Conservation (phyloP, 2,113 vertebrate species). For the Lepus americanus region DNA sequence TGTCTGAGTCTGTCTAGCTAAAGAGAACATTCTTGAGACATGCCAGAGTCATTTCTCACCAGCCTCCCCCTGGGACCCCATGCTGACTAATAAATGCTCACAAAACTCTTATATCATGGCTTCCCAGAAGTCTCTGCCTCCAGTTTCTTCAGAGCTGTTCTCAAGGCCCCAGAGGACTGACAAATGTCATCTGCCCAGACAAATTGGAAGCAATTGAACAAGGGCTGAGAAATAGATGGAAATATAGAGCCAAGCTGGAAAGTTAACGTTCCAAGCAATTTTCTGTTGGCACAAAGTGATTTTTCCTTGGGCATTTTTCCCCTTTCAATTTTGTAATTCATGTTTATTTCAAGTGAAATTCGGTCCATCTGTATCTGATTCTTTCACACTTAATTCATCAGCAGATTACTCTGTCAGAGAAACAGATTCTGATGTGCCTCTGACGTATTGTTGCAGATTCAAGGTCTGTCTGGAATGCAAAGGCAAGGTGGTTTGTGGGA, state of each 20-base stretch:
- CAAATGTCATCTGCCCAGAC: conserved; percentile 30
- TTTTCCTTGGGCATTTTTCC: conserved; percentile 73
- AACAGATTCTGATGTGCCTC: not conserved
- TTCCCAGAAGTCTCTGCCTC: conserved; percentile 56
- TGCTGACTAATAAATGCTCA: conserved; percentile 50
- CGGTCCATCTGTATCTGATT: conserved; percentile 77
- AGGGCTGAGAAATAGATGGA: not conserved
- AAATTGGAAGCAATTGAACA: conserved; percentile 60
- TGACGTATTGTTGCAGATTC: not conserved
- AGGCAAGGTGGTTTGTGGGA: not conserved
- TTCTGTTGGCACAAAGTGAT: conserved; percentile 64
- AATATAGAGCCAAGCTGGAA: conserved; percentile 60
- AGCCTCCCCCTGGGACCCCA: not conserved
- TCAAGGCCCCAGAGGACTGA: not conserved
- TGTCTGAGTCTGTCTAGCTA: not conserved
- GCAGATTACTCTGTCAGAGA: conserved; percentile 44
- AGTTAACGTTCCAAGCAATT: conserved; percentile 67
- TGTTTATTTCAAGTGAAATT: conserved; percentile 78
- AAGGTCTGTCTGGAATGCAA: not conserved
- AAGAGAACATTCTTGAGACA: not conserved
- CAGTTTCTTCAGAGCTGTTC: not conserved
- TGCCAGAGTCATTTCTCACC: conserved; percentile 37
- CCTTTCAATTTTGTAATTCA: conserved; percentile 73
- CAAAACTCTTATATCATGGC: not conserved
- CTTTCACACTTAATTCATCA: conserved; percentile 77